Evolutionary conservation across 23 tunicate species (phyloP), one percentile per base, ranked within the genome.

Genomic region (Trididemnum clinides): DNA sequence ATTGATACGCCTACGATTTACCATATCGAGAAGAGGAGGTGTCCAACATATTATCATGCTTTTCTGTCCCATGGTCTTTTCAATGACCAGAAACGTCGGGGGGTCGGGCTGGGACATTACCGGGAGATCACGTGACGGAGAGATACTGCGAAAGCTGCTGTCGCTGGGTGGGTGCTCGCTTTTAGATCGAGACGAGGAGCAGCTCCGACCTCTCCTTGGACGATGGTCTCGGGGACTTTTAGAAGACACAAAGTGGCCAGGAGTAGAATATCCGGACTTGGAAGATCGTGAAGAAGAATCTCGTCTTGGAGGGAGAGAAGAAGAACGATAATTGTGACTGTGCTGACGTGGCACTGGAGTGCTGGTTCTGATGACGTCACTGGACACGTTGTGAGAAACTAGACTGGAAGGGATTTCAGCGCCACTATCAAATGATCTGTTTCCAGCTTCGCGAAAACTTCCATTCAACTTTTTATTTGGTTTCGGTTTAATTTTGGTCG

Each of bases 21-120:
- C 94, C 88, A 89, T 51, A 51, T 89, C 94, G 6, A 89, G 75
- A 50, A 83, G 35, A 1, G 94, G 94, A 1, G 94, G 94, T 0
- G 86, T 78, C 94, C 94, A 89, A 72, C 88, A 50, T 10, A 89
- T 66, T 5, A 83, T 83, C 88, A 89, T 81, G 38, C 88, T 89
- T 50, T 81, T 81, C 50, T 77, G 82, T 0, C 94, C 94, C 94
- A 89, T 89, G 28, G 88, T 84, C 72, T 84, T 89, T 34, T 89
- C 94, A 28, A 89, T 84, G 2, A 89, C 88, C 25, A 84, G 27
- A 51, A 81, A 89, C 23, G 94, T 76, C 2, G 94, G 94, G 28
- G 88, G 88, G 23, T 77, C 39, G 21, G 94, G 94, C 1, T 72
- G 50, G 19, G 81, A 33, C 25, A 87, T 33, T 19, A 39, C 50